A percentile compares a stretch with the other conserved stretches of the same genome.
phyloP scores from a whole-genome alignment of 2,797 vertebrate genomes.

The Cheirogaleus major region DNA sequence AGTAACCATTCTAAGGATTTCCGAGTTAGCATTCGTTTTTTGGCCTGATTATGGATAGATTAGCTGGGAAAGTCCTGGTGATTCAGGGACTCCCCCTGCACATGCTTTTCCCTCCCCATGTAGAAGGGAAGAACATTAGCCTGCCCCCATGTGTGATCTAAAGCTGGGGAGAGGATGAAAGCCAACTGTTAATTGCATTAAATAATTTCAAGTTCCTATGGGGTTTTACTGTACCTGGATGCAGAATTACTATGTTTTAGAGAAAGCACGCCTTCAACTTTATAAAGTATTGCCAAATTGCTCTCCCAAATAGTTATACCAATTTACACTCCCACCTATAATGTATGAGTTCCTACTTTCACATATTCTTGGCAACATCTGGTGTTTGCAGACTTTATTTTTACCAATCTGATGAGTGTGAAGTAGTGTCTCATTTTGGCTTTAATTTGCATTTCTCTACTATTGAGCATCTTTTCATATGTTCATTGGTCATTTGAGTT shows the following conservation, averaged over 20 bases:
- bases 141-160: neutral
- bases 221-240: conserved; percentile 30
- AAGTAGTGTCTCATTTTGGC: conserved; percentile 62
- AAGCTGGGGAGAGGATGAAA: neutral
- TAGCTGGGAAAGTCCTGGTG: neutral
- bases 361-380: conserved; percentile 75
- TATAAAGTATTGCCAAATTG: conserved; percentile 45
- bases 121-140: neutral
- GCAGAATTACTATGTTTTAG: conserved; percentile 46
- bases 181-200: neutral
- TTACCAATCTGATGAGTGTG: conserved; percentile 66
- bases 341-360: conserved; percentile 63
- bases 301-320: conserved; percentile 49
- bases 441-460: conserved; percentile 73
- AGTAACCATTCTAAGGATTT: neutral
- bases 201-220: neutral
- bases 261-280: conserved; percentile 45
- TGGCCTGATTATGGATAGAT: neutral
- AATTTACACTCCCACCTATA: conserved; percentile 70
- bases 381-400: conserved; percentile 76
- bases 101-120: neutral
- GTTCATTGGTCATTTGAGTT: conserved; percentile 66
- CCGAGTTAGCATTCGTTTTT: neutral
- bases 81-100: neutral
- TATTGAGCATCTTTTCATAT: conserved; percentile 52